phyloP scores from a whole-genome alignment of 2,888 invertebrate genomes.

The Shargacucullia verbasci region DNA sequence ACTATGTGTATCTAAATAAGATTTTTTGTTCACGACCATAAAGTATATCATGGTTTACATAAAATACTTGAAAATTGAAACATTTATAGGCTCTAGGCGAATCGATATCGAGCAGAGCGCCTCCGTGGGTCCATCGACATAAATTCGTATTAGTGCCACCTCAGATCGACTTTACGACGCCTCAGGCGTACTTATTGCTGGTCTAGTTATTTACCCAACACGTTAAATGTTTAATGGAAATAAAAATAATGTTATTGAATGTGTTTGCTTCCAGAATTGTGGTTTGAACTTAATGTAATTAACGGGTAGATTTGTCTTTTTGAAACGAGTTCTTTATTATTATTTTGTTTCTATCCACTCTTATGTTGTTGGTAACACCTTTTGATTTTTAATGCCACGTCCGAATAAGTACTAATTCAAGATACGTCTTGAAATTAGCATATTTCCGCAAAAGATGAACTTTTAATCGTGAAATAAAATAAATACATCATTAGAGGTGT shows the following conservation, averaged over 20 bases:
- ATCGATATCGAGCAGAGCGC: slow-evolving; percentile 78
- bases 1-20: slow-evolving; percentile 8
- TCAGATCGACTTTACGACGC: slow-evolving; percentile 87
- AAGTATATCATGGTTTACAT: slow-evolving; percentile 66
- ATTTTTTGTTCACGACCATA: slow-evolving; percentile 34
- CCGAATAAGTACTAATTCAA: slow-evolving; percentile 44
- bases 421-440: slow-evolving; percentile 66
- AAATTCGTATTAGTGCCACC: slow-evolving; percentile 88
- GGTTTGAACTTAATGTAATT: slow-evolving; percentile 12
- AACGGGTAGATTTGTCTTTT: not conserved
- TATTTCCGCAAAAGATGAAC: slow-evolving; percentile 64
- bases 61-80: slow-evolving; percentile 82
- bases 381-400: too few relatives aligned
- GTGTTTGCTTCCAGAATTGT: slow-evolving; percentile 24
- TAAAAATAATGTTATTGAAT: slow-evolving; percentile 61
- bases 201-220: slow-evolving; percentile 75
- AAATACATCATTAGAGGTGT: slow-evolving; percentile 76
- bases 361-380: not conserved
- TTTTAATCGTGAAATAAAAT: slow-evolving; percentile 64
- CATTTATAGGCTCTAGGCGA: slow-evolving; percentile 80
- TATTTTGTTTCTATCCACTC: not conserved
- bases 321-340: not conserved
- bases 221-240: slow-evolving; percentile 74
- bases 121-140: slow-evolving; percentile 82
- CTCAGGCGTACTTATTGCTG: slow-evolving; percentile 82